phyloP scores from a whole-genome alignment of 2,888 invertebrate species.

The Myopa testacea region DNA sequence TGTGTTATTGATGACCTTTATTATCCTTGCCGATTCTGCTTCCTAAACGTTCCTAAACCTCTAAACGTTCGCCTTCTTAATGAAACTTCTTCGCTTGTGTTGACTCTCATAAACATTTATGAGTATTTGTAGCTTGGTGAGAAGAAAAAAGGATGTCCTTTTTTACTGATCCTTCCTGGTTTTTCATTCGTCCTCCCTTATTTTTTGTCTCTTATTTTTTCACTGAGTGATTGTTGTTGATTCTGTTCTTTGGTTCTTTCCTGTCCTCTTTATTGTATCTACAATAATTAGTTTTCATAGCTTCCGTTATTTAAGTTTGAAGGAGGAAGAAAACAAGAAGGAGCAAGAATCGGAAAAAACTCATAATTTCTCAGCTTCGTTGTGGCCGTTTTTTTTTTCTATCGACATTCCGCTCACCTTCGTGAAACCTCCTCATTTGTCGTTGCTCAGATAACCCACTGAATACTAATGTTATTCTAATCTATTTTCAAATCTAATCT shows the following conservation, averaged over 20 bases:
- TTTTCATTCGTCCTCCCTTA: neutral
- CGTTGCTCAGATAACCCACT: no score
- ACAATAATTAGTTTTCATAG: neutral
- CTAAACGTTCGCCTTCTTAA: neutral
- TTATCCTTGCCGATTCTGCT: slow-evolving; percentile 1
- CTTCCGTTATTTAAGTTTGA: neutral
- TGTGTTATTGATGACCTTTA: slow-evolving; percentile 20
- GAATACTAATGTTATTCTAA: no score
- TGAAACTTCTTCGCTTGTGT: neutral
- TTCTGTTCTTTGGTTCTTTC: neutral
- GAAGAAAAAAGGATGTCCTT: no score
- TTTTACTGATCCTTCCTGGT: neutral
- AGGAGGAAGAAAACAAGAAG: no score
- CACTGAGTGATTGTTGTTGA: no score
- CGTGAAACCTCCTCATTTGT: no score
- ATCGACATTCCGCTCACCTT: no score
- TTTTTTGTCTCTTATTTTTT: neutral
- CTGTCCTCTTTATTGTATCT: neutral
- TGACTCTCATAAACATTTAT: neutral
- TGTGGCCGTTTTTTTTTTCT: no score
- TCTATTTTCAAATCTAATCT: no score
- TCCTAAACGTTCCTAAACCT: neutral
- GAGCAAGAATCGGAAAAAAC: no score
- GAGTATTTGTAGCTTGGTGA: neutral
- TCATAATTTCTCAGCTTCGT: no score